Conservation (phyloP, 2,113 vertebrate genomes). For the Telmatochromis bifrenatus region DNA sequence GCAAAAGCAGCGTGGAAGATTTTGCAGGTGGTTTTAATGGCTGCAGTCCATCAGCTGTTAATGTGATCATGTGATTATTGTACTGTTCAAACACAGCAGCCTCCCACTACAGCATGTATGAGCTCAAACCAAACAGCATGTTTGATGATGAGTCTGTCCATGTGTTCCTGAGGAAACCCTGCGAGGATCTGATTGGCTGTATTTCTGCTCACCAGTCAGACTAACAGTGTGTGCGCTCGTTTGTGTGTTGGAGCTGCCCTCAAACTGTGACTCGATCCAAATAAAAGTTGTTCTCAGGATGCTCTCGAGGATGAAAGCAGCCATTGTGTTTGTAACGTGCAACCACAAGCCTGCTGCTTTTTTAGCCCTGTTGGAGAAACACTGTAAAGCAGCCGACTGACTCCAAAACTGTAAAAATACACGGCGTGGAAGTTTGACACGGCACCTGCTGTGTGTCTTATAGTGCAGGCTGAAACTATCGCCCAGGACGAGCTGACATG, state of each 20-base stretch:
- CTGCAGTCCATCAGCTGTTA: accelerated
- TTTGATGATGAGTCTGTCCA: not conserved
- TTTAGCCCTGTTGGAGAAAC: not conserved
- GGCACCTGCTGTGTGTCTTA: accelerated
- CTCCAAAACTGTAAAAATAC: not conserved
- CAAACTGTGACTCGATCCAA: not conserved
- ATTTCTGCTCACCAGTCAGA: not conserved
- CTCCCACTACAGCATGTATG: not conserved
- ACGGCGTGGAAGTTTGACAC: not conserved
- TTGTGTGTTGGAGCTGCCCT: not conserved
- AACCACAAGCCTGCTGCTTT: not conserved
- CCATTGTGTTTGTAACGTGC: conserved; percentile 12
- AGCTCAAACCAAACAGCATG: not conserved
- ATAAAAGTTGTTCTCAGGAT: not conserved
- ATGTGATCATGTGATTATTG: not conserved
- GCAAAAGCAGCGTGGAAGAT: not conserved
- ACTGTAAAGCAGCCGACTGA: not conserved
- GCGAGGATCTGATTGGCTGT: not conserved
- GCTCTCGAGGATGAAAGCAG: conserved; percentile 35
- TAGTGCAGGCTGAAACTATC: not conserved
- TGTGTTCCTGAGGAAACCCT: not conserved
- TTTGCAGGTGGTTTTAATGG: not conserved
- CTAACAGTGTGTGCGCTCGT: not conserved
- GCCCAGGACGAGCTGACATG: not conserved
- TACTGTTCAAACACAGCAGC: not conserved